Evolutionary conservation across 1,140 invertebrate species (phyloP).

Genomic region (Oedothorax gibbosus): DNA sequence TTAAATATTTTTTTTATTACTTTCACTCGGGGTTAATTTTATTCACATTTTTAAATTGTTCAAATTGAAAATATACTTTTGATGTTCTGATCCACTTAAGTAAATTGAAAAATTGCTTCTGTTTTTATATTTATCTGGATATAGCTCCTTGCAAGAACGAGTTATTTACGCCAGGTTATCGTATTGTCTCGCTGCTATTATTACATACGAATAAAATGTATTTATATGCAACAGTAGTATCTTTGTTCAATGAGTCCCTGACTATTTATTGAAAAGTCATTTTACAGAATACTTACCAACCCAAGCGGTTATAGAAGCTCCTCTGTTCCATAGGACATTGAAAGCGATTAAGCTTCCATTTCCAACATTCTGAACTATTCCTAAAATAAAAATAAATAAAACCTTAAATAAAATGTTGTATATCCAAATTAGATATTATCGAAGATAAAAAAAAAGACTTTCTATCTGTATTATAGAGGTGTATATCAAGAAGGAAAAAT

Average conservation of each 20-base stretch:
- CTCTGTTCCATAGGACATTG: slow-evolving; percentile 34
- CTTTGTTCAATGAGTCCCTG: background rate
- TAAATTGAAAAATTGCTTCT: too few relatives aligned
- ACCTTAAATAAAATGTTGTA: background rate
- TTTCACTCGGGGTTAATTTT: too few relatives aligned
- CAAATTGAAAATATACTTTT: too few relatives aligned
- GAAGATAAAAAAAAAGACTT: background rate
- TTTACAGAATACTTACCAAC: slow-evolving; percentile 27
- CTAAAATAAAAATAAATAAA: background rate
- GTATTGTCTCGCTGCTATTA: too few relatives aligned
- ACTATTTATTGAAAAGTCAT: background rate
- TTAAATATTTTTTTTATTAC: too few relatives aligned
- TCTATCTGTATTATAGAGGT: background rate
- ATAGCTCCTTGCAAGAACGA: too few relatives aligned
- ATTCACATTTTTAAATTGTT: too few relatives aligned
- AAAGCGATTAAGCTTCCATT: slow-evolving; percentile 19
- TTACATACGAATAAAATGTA: background rate
- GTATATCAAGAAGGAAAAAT: too few relatives aligned
- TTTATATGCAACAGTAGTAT: background rate
- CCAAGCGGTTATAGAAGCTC: slow-evolving; percentile 28
- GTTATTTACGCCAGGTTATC: too few relatives aligned
- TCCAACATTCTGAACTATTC: slow-evolving; percentile 1
- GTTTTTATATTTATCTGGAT: too few relatives aligned
- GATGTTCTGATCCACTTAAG: too few relatives aligned
- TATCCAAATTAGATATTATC: background rate